phyloP scores from a whole-genome alignment of 1,140 invertebrate species.

The Drosophila sucinea region DNA sequence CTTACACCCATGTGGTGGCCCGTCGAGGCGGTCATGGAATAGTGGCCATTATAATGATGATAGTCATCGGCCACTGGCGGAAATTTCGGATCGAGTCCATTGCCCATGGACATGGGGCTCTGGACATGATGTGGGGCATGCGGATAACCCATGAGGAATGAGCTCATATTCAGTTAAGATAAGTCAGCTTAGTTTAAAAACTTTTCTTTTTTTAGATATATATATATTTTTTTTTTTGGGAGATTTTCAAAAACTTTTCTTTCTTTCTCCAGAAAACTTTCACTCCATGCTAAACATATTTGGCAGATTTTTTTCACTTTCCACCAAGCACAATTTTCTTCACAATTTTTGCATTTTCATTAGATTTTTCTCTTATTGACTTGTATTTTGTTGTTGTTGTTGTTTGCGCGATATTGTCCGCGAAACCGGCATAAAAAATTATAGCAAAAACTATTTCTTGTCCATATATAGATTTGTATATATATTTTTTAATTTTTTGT shows the following conservation, averaged over 20 bases:
- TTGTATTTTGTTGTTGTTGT: not conserved
- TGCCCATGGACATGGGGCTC: constrained; percentile 81
- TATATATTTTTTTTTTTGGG: not conserved
- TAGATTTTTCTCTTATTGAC: constrained; percentile 15
- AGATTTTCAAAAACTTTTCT: constrained; percentile 14
- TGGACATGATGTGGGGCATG: constrained; percentile 84
- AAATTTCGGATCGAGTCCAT: constrained; percentile 80
- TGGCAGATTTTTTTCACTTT: constrained; percentile 30
- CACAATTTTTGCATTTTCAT: constrained; percentile 15
- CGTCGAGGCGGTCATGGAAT: constrained; percentile 79
- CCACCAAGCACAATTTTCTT: constrained; percentile 13
- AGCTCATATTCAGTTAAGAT: constrained; percentile 70
- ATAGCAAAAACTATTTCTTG: constrained; percentile 26
- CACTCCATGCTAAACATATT: constrained; percentile 45
- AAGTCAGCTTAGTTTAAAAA: constrained; percentile 15
- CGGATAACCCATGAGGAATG: constrained; percentile 83
- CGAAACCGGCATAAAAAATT: constrained; percentile 44
- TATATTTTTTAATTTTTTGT: not conserved
- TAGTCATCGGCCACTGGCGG: constrained; percentile 82
- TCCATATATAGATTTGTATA: not conserved
- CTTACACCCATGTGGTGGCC: constrained; percentile 72
- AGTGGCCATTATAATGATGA: constrained; percentile 82
- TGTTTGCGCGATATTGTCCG: constrained; percentile 29
- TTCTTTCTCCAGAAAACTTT: constrained; percentile 27
- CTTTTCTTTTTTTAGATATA: not conserved